Evolutionary conservation across 30 jellyfish, hydroid and myxozoan species (phyloP), one percentile per base, ranked within the genome.

Genomic region (Pseudorhiza aurosa): DNA sequence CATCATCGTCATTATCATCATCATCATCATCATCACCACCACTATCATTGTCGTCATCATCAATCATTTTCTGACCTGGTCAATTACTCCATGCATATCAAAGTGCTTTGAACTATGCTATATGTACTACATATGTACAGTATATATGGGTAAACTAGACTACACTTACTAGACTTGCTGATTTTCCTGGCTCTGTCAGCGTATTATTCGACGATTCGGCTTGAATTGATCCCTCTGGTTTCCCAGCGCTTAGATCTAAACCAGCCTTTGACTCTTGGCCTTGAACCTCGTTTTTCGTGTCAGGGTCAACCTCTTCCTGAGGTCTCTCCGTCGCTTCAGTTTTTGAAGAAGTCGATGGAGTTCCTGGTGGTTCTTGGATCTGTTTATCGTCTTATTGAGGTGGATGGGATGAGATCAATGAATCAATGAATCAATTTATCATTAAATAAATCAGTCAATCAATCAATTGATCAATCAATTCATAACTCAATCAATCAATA

Each of bases 131-230:
- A n/a, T n/a, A n/a, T n/a, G n/a, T n/a, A n/a, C n/a, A n/a, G n/a
- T n/a, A n/a, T n/a, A n/a, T n/a, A n/a, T n/a, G n/a, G n/a, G n/a
- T n/a, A n/a, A n/a, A n/a, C n/a, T n/a, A n/a, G n/a, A n/a, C n/a
- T 47, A 6, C 8, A 65, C 82, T 30, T 29, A 74, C 67, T 51
- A 31, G 55, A 32, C 21, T 9, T 21, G 37, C 18, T 1, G 87
- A 74, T 59, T 55, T 74, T 36, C 50, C 10, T 33, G 87, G 87
- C 36, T 55, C 87, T 11, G 43, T 74, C 31, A 55, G 59, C 6
- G 65, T 36, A 1, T 74, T 21, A 53, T n/a, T 65, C 30, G 37
- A 17, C 2, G 24, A 21, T 4, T 47, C 24, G 22, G 12, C 62
- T 15, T 4, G 22, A 8, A 3, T 47, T 8, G 12, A 2, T 26